Base-by-base conservation (phyloP, 2,113 vertebrate species). In the Pomatorhinus ruficollis region DNA sequence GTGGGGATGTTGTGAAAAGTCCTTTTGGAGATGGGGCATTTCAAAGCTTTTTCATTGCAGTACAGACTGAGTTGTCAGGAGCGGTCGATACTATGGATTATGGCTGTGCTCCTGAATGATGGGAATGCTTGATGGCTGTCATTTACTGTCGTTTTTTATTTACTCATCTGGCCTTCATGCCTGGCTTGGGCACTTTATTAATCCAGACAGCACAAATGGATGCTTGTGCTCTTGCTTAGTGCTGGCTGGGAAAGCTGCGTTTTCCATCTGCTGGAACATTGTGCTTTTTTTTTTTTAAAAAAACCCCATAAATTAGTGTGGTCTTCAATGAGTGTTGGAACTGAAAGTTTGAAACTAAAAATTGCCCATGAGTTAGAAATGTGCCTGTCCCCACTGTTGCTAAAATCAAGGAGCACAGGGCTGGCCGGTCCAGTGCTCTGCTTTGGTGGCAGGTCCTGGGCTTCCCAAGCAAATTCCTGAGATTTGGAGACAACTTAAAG, bases 121-220 rank as follows among this genome's bases (percentile, higher is more conserved):
- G 95, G 93, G 60, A 81, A 47, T 86, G 86, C 93, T 96, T 96
- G 96, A 96, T 94, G 90, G 52, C 92, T 97, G 96, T 97, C 95
- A 95, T 94, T 95, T 96, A 93, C 93, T 96, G 93, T 95, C 77
- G 0, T 77, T 77, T 96, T 94, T 96, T 96, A 96, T 96, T 97
- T 96, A 93, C 96, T 96, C 93, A 64, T 21, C 92, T 92, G 92
- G 93, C 92, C 95, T 95, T 96, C 88, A 12, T 87, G 90, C 57
- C 76, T 95, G 83, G 76, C 88, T 83, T 52, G 45, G 88, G 72
- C 90, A 92, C 83, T 96, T 93, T 87, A 95, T 95, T 95, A 96
- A 93, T 90, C 93, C 86, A 90, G 93, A 92, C 90, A 96, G 92
- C 39, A 7, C 56, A 94, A 94, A 93, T 93, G 83, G 92, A 84